Evolutionary conservation across 35 echinoderm and acorn worm species (phyloP).

Genomic region (Ophiothrix spiculata): DNA sequence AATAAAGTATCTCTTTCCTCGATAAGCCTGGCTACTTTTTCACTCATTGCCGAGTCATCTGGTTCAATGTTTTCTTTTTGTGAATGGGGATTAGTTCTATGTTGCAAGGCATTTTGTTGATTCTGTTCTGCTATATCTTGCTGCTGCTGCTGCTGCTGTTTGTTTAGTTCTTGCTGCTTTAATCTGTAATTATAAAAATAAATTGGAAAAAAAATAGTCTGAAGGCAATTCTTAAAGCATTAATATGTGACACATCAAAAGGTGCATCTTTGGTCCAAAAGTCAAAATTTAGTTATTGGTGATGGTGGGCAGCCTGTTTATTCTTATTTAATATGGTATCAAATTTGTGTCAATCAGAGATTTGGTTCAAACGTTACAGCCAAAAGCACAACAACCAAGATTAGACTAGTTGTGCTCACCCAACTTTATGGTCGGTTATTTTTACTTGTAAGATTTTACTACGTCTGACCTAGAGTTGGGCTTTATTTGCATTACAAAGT

Average conservation of each 20-base stretch:
- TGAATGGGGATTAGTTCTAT: neutral
- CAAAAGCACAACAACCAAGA: too few relatives aligned
- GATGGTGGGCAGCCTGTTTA: neutral
- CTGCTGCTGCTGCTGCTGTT: conserved; percentile 14
- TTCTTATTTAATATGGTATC: neutral
- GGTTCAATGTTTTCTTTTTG: conserved; percentile 37
- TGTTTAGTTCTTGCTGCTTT: conserved; percentile 27
- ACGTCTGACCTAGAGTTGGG: too few relatives aligned
- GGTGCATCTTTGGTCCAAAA: neutral
- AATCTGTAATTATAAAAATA: neutral
- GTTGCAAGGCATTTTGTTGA: conserved; percentile 22
- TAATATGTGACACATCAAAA: neutral
- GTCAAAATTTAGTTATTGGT: neutral
- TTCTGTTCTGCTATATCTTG: conserved; percentile 25
- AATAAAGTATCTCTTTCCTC: conserved; percentile 89
- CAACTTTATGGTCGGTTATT: too few relatives aligned
- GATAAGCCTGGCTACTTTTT: conserved; percentile 83
- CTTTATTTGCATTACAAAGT: too few relatives aligned
- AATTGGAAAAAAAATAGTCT: neutral
- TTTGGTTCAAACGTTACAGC: too few relatives aligned
- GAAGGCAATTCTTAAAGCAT: neutral
- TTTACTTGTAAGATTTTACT: too few relatives aligned
- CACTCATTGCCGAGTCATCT: conserved; percentile 38
- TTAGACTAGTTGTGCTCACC: too few relatives aligned
- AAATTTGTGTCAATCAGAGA: neutral